Evolutionary conservation across 1,140 invertebrate species (phyloP).

Genomic region (Harpegnathos saltator): DNA sequence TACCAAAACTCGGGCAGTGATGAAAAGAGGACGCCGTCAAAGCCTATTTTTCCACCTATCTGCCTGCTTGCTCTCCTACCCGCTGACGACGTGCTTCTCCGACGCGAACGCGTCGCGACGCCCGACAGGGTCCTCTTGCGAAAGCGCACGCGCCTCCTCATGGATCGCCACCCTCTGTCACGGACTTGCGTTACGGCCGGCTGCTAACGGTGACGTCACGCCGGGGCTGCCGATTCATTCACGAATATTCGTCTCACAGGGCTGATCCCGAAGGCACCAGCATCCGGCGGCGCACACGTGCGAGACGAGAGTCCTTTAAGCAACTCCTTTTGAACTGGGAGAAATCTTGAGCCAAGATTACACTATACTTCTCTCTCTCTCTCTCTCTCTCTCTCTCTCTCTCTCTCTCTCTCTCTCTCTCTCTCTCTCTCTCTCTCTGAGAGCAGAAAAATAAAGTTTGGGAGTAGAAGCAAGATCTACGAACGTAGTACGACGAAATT

Average conservation of each 20-base stretch:
- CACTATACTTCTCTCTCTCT: too few species aligned
- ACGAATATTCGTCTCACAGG: conserved; percentile 67
- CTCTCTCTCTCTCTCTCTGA: too few species aligned
- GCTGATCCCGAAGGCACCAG: not conserved
- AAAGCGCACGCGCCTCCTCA: conserved; percentile 77
- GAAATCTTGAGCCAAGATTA: too few species aligned
- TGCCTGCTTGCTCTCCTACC: not conserved
- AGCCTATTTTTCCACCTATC: not conserved
- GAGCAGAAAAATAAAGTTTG: too few species aligned
- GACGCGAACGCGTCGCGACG: conserved; percentile 45
- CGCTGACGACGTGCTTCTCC: conserved; percentile 60
- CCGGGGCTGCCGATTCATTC: conserved; percentile 49
- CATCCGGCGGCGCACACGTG: not conserved
- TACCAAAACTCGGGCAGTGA: conserved; percentile 50
- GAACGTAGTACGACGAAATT: too few species aligned
- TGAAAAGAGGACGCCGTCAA: conserved; percentile 9
- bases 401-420: too few species aligned
- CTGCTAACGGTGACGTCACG: conserved; percentile 64
- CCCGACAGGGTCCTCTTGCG: conserved; percentile 34
- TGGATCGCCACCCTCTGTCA: conserved; percentile 71
- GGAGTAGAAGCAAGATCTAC: too few species aligned
- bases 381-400: too few species aligned
- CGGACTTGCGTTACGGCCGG: conserved; percentile 2
- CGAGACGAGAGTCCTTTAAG: too few species aligned
- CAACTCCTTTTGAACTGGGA: too few species aligned